A percentile compares a stretch with the other conserved stretches of the same genome.
phyloP scores from a whole-genome alignment of 2,888 invertebrate genomes.

The Trimorus sp. region DNA sequence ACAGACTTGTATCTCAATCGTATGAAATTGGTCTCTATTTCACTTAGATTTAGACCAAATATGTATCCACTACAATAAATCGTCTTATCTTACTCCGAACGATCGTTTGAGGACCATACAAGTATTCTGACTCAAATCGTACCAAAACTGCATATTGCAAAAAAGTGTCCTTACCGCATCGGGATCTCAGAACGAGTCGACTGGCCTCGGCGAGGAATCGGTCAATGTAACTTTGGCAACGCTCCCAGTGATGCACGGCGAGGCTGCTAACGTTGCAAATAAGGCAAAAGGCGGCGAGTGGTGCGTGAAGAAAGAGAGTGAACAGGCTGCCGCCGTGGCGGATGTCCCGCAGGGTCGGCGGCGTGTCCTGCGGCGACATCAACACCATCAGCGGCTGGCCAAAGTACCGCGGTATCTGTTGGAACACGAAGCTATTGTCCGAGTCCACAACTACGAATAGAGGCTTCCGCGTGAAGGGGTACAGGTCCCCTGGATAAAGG shows the following conservation, averaged over 20 bases:
- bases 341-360: slow-evolving; percentile 90
- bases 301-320: slow-evolving; percentile 97
- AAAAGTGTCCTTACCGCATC: slow-evolving; percentile 86
- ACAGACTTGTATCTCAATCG: too few species aligned
- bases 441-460: slow-evolving; percentile 97
- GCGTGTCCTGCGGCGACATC: slow-evolving; percentile 96
- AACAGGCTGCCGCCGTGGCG: slow-evolving; percentile 95
- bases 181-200: slow-evolving; percentile 89
- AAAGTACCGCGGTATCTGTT: slow-evolving; percentile 94
- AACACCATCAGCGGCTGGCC: slow-evolving; percentile 96
- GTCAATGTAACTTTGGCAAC: slow-evolving; percentile 93
- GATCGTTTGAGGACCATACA: neutral
- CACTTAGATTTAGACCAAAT: too few species aligned
- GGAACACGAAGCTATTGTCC: slow-evolving; percentile 96
- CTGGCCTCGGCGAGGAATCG: slow-evolving; percentile 95
- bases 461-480: slow-evolving; percentile 95
- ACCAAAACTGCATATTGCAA: neutral
- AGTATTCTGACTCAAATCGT: neutral
- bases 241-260: slow-evolving; percentile 94
- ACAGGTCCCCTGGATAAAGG: slow-evolving; percentile 96
- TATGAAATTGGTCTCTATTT: too few species aligned
- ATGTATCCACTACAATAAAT: too few species aligned
- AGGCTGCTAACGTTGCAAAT: slow-evolving; percentile 94
- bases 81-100: too few species aligned
- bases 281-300: slow-evolving; percentile 95